phyloP scores from a whole-genome alignment of 2,888 invertebrate genomes.

The Ichneumon xanthorius region DNA sequence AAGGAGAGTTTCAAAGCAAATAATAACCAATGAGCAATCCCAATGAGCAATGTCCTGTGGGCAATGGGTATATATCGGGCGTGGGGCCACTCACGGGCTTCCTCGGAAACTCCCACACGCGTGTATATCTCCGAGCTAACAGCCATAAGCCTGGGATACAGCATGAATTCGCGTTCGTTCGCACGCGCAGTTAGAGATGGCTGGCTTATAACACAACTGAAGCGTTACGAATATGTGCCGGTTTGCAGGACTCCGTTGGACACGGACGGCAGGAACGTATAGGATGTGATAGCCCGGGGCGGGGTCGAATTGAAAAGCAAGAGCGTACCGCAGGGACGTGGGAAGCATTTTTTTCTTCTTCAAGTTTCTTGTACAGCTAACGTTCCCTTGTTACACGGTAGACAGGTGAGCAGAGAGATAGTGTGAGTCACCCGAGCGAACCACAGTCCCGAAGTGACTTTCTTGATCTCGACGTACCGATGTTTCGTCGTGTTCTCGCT shows the following conservation, averaged over 20 bases:
- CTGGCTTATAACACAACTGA: conserved; percentile 18
- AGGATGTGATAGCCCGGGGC: conserved; percentile 72
- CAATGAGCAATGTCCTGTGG: conserved; percentile 39
- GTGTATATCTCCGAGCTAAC: conserved; percentile 22
- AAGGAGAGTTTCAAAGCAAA: conserved; percentile 53
- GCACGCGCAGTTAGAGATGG: conserved; percentile 34
- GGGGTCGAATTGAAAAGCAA: conserved; percentile 76
- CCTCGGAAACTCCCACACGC: conserved; percentile 66
- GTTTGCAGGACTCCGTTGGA: not conserved
- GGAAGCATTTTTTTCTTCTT: conserved; percentile 72
- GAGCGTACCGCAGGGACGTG: conserved; percentile 74
- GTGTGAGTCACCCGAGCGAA: conserved; percentile 72
- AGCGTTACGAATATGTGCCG: conserved; percentile 7
- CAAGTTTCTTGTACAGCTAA: conserved; percentile 24
- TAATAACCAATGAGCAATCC: conserved; percentile 52
- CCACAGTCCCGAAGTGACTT: conserved; percentile 29
- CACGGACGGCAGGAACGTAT: conserved; percentile 37
- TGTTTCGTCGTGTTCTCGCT: conserved; percentile 68
- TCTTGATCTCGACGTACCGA: conserved; percentile 72
- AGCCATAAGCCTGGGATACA: conserved; percentile 1
- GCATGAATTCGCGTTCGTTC: conserved; percentile 48
- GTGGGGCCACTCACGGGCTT: conserved; percentile 37
- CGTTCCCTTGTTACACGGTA: conserved; percentile 32
- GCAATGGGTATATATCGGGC: conserved; percentile 45
- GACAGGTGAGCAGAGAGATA: conserved; percentile 71